Base-by-base conservation (phyloP, 1,140 invertebrate genomes). In the Apis florea region DNA sequence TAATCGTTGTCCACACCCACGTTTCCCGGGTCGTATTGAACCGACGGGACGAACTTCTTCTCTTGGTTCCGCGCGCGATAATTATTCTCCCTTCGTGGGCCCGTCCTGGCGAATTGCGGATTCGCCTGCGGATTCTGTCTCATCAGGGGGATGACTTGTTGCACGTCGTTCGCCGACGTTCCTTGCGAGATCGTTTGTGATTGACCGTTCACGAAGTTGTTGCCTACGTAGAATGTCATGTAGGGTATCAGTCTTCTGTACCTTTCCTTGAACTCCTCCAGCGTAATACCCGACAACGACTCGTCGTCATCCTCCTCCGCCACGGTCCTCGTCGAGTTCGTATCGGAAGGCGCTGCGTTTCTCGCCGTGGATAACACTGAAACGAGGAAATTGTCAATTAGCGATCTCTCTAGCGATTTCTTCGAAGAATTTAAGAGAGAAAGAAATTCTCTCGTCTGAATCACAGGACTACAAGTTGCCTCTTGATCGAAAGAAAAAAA, bases 241-340 rank as follows among this genome's bases (percentile, higher is more conserved):
- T 97, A 97, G 2, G 96, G 97, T 88, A 97, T 96, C 61, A 97
- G 90, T 70, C 97, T 94, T 84, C 97, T 95, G 88, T 96, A 96
- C 61, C 97, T 94, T 92, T 96, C 95, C 79, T 95, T 95, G 66
- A 93, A 91, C 53, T 90, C 87, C 17, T 82, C 88, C 1, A 92
- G 78, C 12, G 91, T 89, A 24, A 90, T 88, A 6, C 90, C 85
- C 3, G 83, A 58, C 12, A 90, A 40, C 47, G 70, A 59, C 5
- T 88, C 88, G 3, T 90, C 89, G 4, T 90, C 89, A 3, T 89
- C 86, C 12, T 89, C 85, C 21, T 87, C 87, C 26, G 61, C 54
- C 47, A 70, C 56, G 13, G 71, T n/a, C 66, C 78, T 67, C 26
- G 89, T 90, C 56, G 54, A 69, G 69, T 91, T 91, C 3, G 71